Evolutionary conservation across 2,797 vertebrate species (phyloP).

Genomic region (Tolypeutes matacus): DNA sequence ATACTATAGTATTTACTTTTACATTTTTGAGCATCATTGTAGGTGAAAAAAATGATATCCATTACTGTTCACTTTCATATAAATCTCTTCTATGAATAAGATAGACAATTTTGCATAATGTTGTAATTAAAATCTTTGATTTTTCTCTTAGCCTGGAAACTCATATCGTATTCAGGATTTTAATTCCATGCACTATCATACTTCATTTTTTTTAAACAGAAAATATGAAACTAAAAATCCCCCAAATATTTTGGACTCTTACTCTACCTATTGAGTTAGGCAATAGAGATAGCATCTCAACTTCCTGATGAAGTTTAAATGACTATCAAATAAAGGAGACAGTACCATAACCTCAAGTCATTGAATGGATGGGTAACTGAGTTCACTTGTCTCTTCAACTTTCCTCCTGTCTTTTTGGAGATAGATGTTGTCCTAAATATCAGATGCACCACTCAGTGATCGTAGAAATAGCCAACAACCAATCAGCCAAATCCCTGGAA

Average conservation of each 20-base stretch:
- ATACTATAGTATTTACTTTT: neutral
- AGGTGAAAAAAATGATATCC: neutral
- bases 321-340: neutral
- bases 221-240: slow-evolving; percentile 5
- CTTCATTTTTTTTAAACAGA: slow-evolving; percentile 8
- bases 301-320: neutral
- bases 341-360: neutral
- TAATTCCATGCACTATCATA: neutral
- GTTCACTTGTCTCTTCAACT: neutral
- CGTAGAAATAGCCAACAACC: neutral
- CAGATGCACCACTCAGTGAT: neutral
- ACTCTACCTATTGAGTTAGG: neutral
- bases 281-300: neutral
- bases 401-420: neutral
- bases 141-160: neutral
- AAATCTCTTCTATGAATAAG: neutral
- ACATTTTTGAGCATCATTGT: neutral
- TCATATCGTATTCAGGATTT: neutral
- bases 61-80: neutral
- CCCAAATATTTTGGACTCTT: neutral
- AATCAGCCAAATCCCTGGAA: neutral
- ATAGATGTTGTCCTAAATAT: neutral
- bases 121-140: neutral
- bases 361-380: neutral
- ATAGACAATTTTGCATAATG: neutral